Conservation (phyloP, 2,113 vertebrate species). For the Rhinopomastus cyanomelas region DNA sequence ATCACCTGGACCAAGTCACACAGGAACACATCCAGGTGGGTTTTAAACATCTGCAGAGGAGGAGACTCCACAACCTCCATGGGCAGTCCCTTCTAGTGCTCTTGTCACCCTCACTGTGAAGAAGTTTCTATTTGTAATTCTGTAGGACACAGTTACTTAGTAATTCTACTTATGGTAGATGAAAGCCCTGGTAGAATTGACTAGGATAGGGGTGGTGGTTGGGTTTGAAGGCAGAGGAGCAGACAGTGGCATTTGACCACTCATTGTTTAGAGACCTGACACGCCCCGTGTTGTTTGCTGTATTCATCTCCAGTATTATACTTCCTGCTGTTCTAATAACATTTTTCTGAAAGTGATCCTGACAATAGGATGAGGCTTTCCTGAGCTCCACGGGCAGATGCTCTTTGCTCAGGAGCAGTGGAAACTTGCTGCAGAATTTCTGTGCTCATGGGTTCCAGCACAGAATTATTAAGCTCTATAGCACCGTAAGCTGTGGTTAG, state of each 20-base stretch:
- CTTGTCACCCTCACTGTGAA: no score
- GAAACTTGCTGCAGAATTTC: neutral
- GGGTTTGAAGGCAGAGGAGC: neutral
- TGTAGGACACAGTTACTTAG: neutral
- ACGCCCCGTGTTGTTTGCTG: neutral
- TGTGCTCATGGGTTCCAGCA: neutral
- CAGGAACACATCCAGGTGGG: no score
- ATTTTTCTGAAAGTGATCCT: neutral
- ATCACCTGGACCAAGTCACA: no score
- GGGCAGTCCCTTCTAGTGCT: no score
- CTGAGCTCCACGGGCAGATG: neutral
- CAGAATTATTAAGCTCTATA: neutral
- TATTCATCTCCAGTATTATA: conserved; percentile 13
- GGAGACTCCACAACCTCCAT: no score
- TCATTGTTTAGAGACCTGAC: neutral
- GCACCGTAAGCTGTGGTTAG: neutral
- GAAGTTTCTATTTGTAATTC: neutral
- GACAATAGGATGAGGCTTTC: neutral
- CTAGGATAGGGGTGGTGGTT: neutral
- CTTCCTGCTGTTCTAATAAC: neutral
- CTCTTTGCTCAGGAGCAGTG: neutral
- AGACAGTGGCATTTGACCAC: neutral
- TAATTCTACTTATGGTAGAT: neutral
- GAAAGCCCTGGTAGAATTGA: neutral
- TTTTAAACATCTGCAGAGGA: no score